Evolutionary conservation across 2,888 invertebrate genomes (phyloP).

Genomic region (Eutolmus rufibarbis): DNA sequence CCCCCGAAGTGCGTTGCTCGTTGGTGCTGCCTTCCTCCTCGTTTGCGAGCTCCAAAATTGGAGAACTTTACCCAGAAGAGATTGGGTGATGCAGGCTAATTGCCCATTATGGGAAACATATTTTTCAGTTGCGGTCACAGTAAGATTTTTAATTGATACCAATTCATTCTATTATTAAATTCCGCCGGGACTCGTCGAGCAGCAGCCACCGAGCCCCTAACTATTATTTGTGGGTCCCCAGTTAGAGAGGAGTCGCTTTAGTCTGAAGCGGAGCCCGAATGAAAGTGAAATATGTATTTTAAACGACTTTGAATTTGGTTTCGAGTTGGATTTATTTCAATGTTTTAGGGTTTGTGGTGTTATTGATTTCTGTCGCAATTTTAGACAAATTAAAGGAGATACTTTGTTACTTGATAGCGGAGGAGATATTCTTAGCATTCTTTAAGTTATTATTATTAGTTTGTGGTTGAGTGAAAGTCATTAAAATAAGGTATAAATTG

Average conservation of each 20-base stretch:
- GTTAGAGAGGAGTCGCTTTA: neutral
- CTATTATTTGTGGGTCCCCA: neutral
- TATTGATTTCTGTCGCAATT: neutral
- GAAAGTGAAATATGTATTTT: neutral
- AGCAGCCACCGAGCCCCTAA: neutral
- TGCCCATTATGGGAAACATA: slow-evolving; percentile 46
- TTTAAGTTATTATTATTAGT: no score
- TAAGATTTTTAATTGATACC: slow-evolving; percentile 44
- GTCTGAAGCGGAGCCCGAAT: neutral
- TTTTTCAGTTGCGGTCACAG: slow-evolving; percentile 46
- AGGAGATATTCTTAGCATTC: neutral
- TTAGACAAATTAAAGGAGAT: neutral
- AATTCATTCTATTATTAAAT: slow-evolving; percentile 46
- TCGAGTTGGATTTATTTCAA: neutral
- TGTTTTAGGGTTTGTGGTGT: neutral
- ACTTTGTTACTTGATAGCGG: neutral
- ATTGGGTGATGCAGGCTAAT: slow-evolving; percentile 42
- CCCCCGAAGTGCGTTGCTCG: slow-evolving; percentile 25
- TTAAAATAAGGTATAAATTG: no score
- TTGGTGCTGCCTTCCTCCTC: slow-evolving; percentile 11
- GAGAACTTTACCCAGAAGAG: slow-evolving; percentile 11
- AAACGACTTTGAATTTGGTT: neutral
- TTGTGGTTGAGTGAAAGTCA: no score
- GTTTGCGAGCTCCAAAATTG: slow-evolving; percentile 20
- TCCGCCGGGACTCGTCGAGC: neutral